Conservation (phyloP, 37 sponge, comb jelly and placozoan species). For the Spongilla lacustris region DNA sequence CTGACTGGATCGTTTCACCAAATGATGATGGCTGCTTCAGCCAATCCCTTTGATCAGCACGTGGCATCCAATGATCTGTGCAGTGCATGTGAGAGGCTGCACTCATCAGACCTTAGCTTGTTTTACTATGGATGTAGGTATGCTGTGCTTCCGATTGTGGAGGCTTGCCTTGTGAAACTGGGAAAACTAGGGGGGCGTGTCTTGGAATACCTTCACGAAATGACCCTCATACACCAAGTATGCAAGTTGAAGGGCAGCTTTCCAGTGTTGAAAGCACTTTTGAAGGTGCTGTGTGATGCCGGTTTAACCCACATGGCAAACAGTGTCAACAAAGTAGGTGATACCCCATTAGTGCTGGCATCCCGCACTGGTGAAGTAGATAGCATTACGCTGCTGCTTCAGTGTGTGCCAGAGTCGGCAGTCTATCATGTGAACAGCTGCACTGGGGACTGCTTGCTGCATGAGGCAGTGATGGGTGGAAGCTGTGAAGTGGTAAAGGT, state of each 20-base stretch:
- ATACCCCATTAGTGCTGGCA: not conserved
- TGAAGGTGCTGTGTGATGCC: conserved; percentile 4
- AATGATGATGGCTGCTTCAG: not conserved
- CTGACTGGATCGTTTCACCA: conserved; percentile 15
- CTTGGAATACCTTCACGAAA: not conserved
- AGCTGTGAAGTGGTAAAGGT: conserved; percentile 16
- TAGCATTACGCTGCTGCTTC: not conserved
- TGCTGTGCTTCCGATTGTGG: not conserved
- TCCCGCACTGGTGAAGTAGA: not conserved
- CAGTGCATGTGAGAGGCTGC: not conserved
- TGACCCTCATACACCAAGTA: not conserved
- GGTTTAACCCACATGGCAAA: not conserved
- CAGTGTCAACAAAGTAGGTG: not conserved
- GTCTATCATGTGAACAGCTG: not conserved
- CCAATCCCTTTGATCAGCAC: not conserved
- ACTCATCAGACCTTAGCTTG: not conserved
- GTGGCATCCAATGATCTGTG: not conserved
- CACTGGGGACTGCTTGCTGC: conserved; percentile 7
- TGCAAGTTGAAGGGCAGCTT: not conserved
- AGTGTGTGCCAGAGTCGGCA: not conserved
- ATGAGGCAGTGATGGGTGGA: conserved; percentile 23
- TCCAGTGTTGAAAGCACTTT: not conserved
- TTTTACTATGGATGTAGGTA: not conserved
- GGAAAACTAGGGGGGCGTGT: conserved; percentile 1
- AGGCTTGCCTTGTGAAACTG: conserved; percentile 5